Percentiles rank a stretch among this genome's conserved stretches.
These are phyloP conservation scores for Chaenogobius annularis DNA, from an alignment of 2,113 vertebrate genomes.

Conservation along the genomic window DNA sequence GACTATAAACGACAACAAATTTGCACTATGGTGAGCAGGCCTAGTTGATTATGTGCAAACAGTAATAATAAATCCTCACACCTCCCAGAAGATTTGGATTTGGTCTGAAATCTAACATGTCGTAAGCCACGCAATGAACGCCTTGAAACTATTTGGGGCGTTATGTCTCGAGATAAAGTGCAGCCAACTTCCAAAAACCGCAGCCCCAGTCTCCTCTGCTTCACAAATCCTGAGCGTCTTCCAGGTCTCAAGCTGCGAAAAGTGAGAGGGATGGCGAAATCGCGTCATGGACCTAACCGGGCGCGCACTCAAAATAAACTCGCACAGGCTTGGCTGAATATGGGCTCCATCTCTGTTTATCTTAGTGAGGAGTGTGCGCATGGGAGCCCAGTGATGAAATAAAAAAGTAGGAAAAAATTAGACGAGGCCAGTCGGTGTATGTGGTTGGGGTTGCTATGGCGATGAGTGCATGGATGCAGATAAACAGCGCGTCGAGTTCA, in stretches of 20 bases:
- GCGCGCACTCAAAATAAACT: slow-evolving; percentile 76
- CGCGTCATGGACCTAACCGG: slow-evolving; percentile 70
- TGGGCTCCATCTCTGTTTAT: slow-evolving; percentile 72
- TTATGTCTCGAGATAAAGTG: slow-evolving; percentile 59
- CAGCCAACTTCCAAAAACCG: slow-evolving; percentile 60
- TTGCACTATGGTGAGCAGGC: neutral
- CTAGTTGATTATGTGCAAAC: slow-evolving; percentile 59
- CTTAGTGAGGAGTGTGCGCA: slow-evolving; percentile 70
- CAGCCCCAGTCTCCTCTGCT: slow-evolving; percentile 55
- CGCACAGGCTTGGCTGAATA: slow-evolving; percentile 64
- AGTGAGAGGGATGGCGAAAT: slow-evolving; percentile 69
- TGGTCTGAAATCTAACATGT: slow-evolving; percentile 59
- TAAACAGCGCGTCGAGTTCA: slow-evolving; percentile 76
- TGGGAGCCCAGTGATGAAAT: slow-evolving; percentile 77
- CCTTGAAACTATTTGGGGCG: slow-evolving; percentile 69
- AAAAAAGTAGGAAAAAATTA: slow-evolving; percentile 68
- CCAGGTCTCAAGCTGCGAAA: slow-evolving; percentile 70
- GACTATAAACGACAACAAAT: neutral
- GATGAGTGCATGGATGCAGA: slow-evolving; percentile 74
- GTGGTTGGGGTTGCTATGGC: slow-evolving; percentile 73
- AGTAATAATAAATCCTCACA: slow-evolving; percentile 64
- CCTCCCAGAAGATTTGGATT: slow-evolving; percentile 44
- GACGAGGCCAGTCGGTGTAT: slow-evolving; percentile 71
- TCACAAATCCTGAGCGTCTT: slow-evolving; percentile 58
- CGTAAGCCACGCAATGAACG: slow-evolving; percentile 56